phyloP scores from a whole-genome alignment of 2,113 vertebrate genomes.

The Lepus europaeus region DNA sequence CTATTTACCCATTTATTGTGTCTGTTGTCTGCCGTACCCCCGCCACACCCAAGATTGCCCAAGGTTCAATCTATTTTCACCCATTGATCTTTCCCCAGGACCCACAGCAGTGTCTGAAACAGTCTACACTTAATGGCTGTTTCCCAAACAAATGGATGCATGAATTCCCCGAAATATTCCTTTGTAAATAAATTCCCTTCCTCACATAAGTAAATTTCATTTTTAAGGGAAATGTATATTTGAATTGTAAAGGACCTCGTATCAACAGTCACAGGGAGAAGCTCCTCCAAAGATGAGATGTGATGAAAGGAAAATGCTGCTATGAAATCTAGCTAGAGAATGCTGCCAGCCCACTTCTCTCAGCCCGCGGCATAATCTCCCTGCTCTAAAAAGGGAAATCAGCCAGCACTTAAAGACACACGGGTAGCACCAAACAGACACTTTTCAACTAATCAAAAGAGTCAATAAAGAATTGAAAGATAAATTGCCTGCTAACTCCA shows the following conservation, averaged over 20 bases:
- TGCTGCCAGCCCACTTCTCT: neutral
- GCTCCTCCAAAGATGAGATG: conserved; percentile 50
- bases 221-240: conserved; percentile 5
- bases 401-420: conserved; percentile 32
- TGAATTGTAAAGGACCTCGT: conserved; percentile 21
- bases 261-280: conserved; percentile 1
- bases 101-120: neutral
- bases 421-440: neutral
- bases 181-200: conserved; percentile 37
- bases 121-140: neutral
- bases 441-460: conserved; percentile 69
- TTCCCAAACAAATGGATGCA: conserved; percentile 49
- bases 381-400: conserved; percentile 38
- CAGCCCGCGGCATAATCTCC: neutral
- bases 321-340: conserved; percentile 32
- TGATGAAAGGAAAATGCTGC: neutral
- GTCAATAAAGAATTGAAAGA: conserved; percentile 59
- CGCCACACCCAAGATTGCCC: neutral
- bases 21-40: neutral
- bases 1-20: neutral
- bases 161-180: neutral
- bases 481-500: conserved; percentile 42
- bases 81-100: neutral
- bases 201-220: conserved; percentile 36
- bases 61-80: neutral